phyloP scores from a whole-genome alignment of 2,113 vertebrate species.

The Halichoeres trimaculatus region DNA sequence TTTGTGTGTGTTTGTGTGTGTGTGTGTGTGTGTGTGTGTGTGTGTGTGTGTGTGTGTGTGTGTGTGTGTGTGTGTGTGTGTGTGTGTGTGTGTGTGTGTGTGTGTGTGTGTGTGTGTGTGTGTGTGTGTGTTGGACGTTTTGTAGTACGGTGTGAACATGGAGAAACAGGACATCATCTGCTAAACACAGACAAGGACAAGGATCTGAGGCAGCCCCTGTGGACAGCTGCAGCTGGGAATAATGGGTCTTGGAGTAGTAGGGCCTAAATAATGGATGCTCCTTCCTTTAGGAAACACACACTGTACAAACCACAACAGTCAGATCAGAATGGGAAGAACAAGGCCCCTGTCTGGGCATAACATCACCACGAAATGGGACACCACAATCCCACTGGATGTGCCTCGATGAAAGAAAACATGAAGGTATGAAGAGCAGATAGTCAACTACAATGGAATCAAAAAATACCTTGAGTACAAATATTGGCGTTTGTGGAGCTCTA shows the following conservation, averaged over 20 bases:
- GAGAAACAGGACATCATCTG: slow-evolving; percentile 71
- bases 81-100: slow-evolving; percentile 10
- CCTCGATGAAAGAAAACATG: neutral
- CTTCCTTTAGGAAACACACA: slow-evolving; percentile 41
- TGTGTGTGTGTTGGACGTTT: slow-evolving; percentile 28
- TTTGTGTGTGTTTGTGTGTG: slow-evolving; percentile 1
- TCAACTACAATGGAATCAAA: slow-evolving; percentile 15
- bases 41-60: slow-evolving; percentile 27
- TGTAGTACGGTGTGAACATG: slow-evolving; percentile 70
- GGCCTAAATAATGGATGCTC: slow-evolving; percentile 75
- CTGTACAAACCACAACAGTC: slow-evolving; percentile 15
- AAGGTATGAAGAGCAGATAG: neutral
- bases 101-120: slow-evolving; percentile 41
- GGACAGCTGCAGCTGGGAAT: slow-evolving; percentile 66
- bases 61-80: slow-evolving; percentile 47
- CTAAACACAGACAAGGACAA: slow-evolving; percentile 71
- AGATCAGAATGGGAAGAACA: slow-evolving; percentile 19
- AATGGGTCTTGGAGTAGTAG: slow-evolving; percentile 56
- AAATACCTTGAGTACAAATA: slow-evolving; percentile 2
- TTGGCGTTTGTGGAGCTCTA: neutral
- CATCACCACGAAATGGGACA: slow-evolving; percentile 3
- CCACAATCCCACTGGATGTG: neutral
- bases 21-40: slow-evolving; percentile 39
- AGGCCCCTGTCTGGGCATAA: slow-evolving; percentile 4
- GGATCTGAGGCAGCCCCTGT: slow-evolving; percentile 41